Percentiles rank a stretch among this genome's conserved stretches.
These are phyloP conservation scores for Rhadina sibilatrix DNA, from an alignment of 2,113 vertebrate species.

Conservation along the genomic window DNA sequence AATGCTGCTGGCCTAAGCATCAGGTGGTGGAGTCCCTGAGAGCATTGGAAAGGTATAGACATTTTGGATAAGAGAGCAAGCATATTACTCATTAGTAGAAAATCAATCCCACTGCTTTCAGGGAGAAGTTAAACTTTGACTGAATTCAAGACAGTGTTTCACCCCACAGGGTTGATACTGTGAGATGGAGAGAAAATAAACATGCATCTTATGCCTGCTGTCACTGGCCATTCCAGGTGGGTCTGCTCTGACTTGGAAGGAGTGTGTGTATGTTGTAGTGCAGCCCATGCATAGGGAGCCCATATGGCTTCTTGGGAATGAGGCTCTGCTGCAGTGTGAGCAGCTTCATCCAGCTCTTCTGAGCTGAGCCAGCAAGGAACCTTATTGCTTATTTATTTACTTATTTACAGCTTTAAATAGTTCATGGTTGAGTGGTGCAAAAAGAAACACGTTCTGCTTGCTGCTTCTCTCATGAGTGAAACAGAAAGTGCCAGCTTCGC, in stretches of 20 bases:
- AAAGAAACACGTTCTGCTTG: not conserved
- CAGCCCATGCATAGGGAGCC: not conserved
- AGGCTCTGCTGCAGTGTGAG: accelerated
- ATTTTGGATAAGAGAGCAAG: not conserved
- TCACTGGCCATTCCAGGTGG: accelerated
- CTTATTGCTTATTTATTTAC: conserved; percentile 24
- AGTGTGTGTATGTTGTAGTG: not conserved
- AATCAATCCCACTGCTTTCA: not conserved
- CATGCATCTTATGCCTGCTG: not conserved
- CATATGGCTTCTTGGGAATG: not conserved
- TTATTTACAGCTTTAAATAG: conserved; percentile 23
- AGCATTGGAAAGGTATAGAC: not conserved
- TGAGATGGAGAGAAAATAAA: not conserved
- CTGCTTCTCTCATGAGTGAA: not conserved
- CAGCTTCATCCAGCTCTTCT: not conserved
- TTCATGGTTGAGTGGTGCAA: not conserved
- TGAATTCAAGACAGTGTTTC: not conserved
- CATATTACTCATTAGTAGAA: accelerated
- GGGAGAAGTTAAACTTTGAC: not conserved
- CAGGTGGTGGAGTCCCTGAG: not conserved
- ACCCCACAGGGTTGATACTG: not conserved
- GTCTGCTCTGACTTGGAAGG: not conserved
- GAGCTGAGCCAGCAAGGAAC: not conserved
- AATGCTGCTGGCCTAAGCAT: not conserved
- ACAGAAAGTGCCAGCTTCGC: not conserved